Percentiles rank a stretch among this genome's conserved stretches.
Conservation (phyloP, 1,140 invertebrate genomes). For the Pantala flavescens region DNA sequence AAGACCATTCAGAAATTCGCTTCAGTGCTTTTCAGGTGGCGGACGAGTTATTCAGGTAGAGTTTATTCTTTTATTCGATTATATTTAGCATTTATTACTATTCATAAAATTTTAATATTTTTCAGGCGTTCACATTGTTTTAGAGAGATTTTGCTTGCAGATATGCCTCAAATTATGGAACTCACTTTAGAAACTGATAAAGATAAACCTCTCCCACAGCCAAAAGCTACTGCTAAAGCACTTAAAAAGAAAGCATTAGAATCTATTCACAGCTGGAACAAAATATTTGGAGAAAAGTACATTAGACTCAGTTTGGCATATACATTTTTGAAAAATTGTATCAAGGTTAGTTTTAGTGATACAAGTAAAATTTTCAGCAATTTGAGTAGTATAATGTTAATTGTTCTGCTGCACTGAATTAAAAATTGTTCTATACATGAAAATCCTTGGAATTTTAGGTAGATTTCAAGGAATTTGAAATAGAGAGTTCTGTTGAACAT, state of each 20-base stretch:
- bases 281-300: constrained; percentile 39
- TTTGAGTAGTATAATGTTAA: too few relatives aligned
- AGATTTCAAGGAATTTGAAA: constrained; percentile 30
- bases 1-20: constrained; percentile 46
- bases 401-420: neutral
- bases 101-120: constrained; percentile 14
- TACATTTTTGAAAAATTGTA: constrained; percentile 39
- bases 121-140: constrained; percentile 41
- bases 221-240: constrained; percentile 35
- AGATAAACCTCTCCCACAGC: constrained; percentile 39
- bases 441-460: constrained; percentile 31
- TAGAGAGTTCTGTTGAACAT: constrained; percentile 22
- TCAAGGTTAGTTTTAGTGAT: too few relatives aligned
- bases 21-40: constrained; percentile 42
- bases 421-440: too few relatives aligned
- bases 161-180: constrained; percentile 41
- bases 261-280: constrained; percentile 41
- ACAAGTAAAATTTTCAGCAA: too few relatives aligned
- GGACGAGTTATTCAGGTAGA: constrained; percentile 41
- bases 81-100: constrained; percentile 14
- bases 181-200: constrained; percentile 36
- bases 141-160: constrained; percentile 37
- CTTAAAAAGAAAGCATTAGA: constrained; percentile 37
- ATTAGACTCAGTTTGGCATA: constrained; percentile 39
- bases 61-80: neutral